Base-by-base conservation (phyloP, 2,113 vertebrate species). In the Pterocles orientalis region DNA sequence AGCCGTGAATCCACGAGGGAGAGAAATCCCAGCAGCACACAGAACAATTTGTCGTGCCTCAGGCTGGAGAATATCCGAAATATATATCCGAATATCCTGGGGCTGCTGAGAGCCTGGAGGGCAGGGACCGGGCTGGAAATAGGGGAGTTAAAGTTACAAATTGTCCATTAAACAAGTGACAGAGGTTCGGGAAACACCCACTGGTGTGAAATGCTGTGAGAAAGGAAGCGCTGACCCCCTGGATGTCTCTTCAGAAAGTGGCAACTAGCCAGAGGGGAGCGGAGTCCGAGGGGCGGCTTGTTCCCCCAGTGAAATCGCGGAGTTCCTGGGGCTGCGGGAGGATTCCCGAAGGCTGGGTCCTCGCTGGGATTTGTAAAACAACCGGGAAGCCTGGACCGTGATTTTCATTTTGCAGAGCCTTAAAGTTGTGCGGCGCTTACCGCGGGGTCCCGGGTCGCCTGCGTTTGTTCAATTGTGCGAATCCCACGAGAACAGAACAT, bases 1-100 rank as follows among this genome's bases (percentile, higher is more conserved):
- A 13, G 54, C 56, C 5, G 5, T 28, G 76, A 73, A 29, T 36
- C 72, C 54, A 0, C 3, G 1, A 2, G 4, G 31, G 34, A 61
- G 45, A 50, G 80, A 17, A 41, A 36, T 3, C 1, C 0, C 4
- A 0, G 4, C 17, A 3, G 5, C 19, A 2, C 12, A 2, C 0
- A 2, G 61, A 29, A 12, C 12, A 10, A 12, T 5, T 72, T 19
- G 51, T 25, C 19, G 25, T 0, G 1, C 51, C 29, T 29, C 7
- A 2, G 34, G 71, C 60, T 60, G 64, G 65, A 31, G 66, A 18
- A 7, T 16, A 6, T 2, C 66, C 18, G 9, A 24, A 31, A 14
- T 8, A n/a, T 56, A 5, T 71, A 7, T 6, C 26, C 36, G n/a
- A n/a, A n/a, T 69, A n/a, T 11, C 23, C 10, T 7, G 6, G 1